Conservation (phyloP, 2,113 vertebrate genomes). For the Dasyprocta punctata region DNA sequence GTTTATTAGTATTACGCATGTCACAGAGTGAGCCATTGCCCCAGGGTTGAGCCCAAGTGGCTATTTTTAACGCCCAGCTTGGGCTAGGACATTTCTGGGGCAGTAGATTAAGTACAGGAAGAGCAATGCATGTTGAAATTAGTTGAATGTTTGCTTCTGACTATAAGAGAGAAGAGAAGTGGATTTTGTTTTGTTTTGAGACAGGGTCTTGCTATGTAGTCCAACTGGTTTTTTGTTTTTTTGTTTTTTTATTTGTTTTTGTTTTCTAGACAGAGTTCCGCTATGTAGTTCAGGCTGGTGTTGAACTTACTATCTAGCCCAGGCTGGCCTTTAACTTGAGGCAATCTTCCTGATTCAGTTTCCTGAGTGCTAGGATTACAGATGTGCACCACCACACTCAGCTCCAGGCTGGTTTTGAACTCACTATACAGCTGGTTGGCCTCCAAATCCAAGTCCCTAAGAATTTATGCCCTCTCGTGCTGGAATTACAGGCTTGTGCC, state of each 20-base stretch:
- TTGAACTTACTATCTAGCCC: neutral
- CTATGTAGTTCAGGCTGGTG: no score
- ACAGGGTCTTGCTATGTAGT: neutral
- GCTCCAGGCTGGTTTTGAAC: neutral
- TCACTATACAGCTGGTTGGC: neutral
- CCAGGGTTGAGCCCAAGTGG: neutral
- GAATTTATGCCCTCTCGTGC: neutral
- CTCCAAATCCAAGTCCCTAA: neutral
- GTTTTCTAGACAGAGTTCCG: neutral
- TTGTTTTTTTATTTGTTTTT: no score
- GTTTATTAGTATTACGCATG: neutral
- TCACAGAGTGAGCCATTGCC: neutral
- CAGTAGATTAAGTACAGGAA: neutral
- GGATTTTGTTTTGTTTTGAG: neutral
- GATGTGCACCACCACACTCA: no score
- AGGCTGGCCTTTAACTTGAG: neutral
- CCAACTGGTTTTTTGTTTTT: neutral
- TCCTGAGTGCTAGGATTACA: neutral
- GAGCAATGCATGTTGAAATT: neutral
- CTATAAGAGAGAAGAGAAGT: neutral
- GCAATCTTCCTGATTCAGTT: neutral
- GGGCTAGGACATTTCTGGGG: neutral
- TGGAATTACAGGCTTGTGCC: neutral
- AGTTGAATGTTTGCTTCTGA: neutral
- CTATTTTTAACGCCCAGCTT: neutral